A percentile compares a stretch with the other conserved stretches of the same genome.
Evolutionary conservation across 1,140 invertebrate genomes (phyloP).

Genomic region (Antheraea pernyi): DNA sequence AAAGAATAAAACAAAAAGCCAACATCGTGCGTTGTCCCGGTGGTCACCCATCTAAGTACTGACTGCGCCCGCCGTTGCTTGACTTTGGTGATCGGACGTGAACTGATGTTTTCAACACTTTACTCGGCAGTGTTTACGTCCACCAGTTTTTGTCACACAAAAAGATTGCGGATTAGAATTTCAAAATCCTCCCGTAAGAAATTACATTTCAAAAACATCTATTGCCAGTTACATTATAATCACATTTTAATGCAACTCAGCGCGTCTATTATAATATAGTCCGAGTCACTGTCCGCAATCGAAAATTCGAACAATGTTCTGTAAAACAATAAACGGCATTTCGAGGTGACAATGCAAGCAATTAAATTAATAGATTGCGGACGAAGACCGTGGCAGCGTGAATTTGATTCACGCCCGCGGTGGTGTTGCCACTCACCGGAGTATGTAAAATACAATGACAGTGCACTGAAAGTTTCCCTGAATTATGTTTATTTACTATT

Average conservation of each 20-base stretch:
- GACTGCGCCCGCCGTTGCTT: too few relatives aligned
- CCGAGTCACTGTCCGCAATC: not conserved
- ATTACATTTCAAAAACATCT: not conserved
- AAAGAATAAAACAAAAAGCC: too few relatives aligned
- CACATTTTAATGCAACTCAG: too few relatives aligned
- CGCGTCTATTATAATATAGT: not conserved
- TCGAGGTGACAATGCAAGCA: not conserved
- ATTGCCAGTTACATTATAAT: not conserved
- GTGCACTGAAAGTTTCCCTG: not conserved
- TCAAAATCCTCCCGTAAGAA: too few relatives aligned
- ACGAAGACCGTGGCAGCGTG: not conserved
- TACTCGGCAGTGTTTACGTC: too few relatives aligned
- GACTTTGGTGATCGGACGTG: too few relatives aligned
- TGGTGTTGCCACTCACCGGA: not conserved
- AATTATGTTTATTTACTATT: not conserved
- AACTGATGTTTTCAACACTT: too few relatives aligned
- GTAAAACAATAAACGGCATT: not conserved
- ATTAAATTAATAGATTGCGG: not conserved
- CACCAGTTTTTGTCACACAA: too few relatives aligned
- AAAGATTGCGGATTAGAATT: too few relatives aligned
- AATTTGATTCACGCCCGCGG: not conserved
- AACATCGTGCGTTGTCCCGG: too few relatives aligned
- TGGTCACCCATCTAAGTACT: too few relatives aligned
- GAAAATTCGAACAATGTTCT: not conserved
- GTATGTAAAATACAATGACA: not conserved